Percentiles rank a stretch among this genome's conserved stretches.
phyloP scores from a whole-genome alignment of 2,888 invertebrate species.

The Dorcus hopei region DNA sequence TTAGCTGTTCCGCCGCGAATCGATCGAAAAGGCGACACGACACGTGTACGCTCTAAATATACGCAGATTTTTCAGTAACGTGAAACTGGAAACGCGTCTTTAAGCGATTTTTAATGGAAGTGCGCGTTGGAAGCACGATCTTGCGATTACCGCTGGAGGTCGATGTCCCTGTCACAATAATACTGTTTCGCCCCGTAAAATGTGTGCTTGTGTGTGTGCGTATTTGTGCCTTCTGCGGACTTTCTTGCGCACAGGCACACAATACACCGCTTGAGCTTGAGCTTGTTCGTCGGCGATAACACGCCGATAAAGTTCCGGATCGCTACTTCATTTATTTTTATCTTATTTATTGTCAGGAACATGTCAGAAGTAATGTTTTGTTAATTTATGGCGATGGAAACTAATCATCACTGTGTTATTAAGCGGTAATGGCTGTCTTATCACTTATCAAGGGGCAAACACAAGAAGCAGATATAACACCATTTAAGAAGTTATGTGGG shows the following conservation, averaged over 20 bases:
- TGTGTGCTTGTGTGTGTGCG: not conserved
- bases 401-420: too few relatives aligned
- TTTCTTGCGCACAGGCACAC: not conserved
- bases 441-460: too few relatives aligned
- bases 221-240: not conserved
- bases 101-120: conserved; percentile 7
- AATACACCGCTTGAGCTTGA: too few relatives aligned
- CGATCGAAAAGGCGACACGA: not conserved
- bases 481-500: too few relatives aligned
- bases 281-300: too few relatives aligned
- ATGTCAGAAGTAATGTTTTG: too few relatives aligned
- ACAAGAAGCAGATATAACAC: too few relatives aligned
- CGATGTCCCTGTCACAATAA: conserved; percentile 29
- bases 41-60: conserved; percentile 1
- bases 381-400: too few relatives aligned
- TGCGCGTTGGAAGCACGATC: conserved; percentile 16
- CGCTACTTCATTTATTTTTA: too few relatives aligned
- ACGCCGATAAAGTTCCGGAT: too few relatives aligned
- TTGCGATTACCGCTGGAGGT: conserved; percentile 21
- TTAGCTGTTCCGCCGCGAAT: not conserved
- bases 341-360: too few relatives aligned
- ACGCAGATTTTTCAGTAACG: not conserved
- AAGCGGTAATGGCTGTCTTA: too few relatives aligned
- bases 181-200: conserved; percentile 27
- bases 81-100: conserved; percentile 7